Base-by-base conservation (phyloP, 2,113 vertebrate genomes). In the Anguilla japonica region DNA sequence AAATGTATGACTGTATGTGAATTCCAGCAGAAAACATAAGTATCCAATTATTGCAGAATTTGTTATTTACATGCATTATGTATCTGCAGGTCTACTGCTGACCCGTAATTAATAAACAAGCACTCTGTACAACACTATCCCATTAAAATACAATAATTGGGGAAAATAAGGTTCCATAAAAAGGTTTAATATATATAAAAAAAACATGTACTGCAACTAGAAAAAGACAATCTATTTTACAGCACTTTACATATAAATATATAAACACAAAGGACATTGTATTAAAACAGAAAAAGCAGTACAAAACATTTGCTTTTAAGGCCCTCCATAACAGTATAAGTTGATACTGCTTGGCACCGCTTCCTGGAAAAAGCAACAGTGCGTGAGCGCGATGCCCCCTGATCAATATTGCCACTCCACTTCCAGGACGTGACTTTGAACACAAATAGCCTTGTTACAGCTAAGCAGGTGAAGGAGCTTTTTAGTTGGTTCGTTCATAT, bases 161-260 rank as follows among this genome's bases (percentile, higher is more conserved):
- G 8, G 1, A 56, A 40, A 14, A 41, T 26, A 41, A 63, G n/a
- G 56, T 86, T 63, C 80, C 57, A 80, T 81, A 34, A 85, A 90
- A 89, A n/a, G 81, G 46, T 93, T 94, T 92, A 92, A 89, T 92
- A 75, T 82, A 83, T 90, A 91, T 79, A 87, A 84, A 85, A 87
- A 84, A 78, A 60, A 85, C 0, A 2, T 34, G 6, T 75, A 26
- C 16, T 60, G 29, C 26, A 43, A 41, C 71, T 75, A 75, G 71
- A 75, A 75, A 75, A 75, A 34, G 71, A 29, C 39, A 90, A 89
- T 2, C 67, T 40, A 88, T 83, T 85, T 87, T 88, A 93, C 91
- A 92, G 2, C n/a, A 92, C 88, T 93, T 92, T 93, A 92, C 89
- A 93, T 81, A 7, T 56, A 86, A 85, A 88, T 60, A 89, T 75